Evolutionary conservation across 2,113 vertebrate species (phyloP).

Genomic region (Psammodynastes pulverulentus): DNA sequence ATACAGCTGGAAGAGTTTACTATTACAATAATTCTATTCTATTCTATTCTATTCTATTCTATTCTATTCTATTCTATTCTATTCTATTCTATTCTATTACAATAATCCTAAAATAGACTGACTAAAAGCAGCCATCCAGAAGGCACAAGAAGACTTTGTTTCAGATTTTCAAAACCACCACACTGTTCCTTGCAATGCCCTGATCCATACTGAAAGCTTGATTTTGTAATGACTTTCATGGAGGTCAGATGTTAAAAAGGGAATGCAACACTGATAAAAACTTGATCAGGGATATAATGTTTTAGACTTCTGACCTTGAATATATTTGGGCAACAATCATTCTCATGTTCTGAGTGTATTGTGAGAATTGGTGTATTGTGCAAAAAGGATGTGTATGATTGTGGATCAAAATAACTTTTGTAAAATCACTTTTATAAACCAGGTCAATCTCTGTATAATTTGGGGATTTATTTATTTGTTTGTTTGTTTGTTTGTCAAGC

Average conservation of each 20-base stretch:
- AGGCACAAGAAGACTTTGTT: neutral
- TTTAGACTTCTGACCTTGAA: neutral
- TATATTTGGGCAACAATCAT: neutral
- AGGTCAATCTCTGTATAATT: neutral
- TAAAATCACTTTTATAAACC: neutral
- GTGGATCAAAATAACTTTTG: neutral
- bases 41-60: no score
- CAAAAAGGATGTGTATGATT: neutral
- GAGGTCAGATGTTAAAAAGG: neutral
- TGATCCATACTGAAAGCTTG: neutral
- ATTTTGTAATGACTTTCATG: neutral
- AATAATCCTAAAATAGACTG: neutral
- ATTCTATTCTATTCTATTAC: no score
- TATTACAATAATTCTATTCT: neutral
- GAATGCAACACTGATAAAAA: neutral
- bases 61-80: no score
- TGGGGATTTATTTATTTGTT: no score
- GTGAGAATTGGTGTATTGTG: neutral
- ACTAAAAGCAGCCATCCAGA: neutral
- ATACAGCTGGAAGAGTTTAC: neutral
- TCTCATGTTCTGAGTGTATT: neutral
- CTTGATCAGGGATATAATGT: neutral
- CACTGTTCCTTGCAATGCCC: no score
- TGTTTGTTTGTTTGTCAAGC: no score
- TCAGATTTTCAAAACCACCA: neutral